Conservation (phyloP, 2,113 vertebrate genomes). For the Alectura lathami region DNA sequence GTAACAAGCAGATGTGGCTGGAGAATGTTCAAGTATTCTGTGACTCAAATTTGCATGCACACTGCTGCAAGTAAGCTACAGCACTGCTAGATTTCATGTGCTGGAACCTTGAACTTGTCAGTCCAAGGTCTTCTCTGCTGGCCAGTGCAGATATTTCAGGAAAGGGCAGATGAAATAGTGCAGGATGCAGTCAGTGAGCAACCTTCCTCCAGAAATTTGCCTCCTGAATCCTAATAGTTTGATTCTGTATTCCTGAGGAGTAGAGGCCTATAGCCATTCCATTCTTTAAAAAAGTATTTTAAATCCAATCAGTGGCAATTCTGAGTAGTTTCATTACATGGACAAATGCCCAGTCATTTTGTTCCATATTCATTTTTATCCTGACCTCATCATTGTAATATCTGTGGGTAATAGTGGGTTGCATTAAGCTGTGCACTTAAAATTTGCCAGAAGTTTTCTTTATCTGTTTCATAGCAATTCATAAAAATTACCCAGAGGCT, state of each 20-base stretch:
- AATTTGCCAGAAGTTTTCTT: background rate
- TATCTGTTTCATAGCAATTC: background rate
- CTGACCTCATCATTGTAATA: background rate
- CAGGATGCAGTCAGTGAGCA: background rate
- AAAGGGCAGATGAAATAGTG: background rate
- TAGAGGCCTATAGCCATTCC: too few relatives aligned
- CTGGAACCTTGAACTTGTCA: background rate
- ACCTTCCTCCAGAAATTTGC: background rate
- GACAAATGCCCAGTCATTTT: background rate
- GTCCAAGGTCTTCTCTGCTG: background rate
- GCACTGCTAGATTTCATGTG: background rate
- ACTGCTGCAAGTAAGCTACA: background rate
- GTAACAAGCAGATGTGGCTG: background rate
- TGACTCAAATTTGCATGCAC: accelerated
- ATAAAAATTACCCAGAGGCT: background rate
- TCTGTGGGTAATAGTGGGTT: background rate
- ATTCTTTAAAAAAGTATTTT: background rate
- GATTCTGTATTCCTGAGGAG: background rate
- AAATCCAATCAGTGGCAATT: background rate
- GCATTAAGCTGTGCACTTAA: background rate
- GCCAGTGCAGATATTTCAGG: background rate
- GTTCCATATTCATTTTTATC: background rate
- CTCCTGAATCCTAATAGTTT: background rate
- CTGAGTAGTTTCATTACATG: background rate
- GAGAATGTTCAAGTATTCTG: background rate